A percentile compares a stretch with the other conserved stretches of the same genome.
These are phyloP conservation scores for Mamestra configurata DNA, from an alignment of 1,140 invertebrate genomes.

Conservation along the genomic window DNA sequence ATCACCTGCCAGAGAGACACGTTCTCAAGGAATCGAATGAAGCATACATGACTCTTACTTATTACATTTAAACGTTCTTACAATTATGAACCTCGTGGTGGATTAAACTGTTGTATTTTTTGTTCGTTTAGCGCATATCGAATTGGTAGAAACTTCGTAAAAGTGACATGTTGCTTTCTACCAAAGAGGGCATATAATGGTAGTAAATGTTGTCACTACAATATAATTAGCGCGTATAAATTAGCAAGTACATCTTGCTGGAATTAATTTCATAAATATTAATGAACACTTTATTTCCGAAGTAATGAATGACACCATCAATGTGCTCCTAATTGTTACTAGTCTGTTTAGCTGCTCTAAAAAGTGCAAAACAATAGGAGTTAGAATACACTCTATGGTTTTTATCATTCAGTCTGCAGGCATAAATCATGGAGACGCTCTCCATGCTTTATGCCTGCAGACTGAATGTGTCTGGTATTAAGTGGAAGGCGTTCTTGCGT, in stretches of 20 bases:
- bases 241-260: background rate
- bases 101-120: constrained; percentile 14
- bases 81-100: background rate
- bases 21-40: constrained; percentile 10
- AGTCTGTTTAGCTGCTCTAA: background rate
- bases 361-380: background rate
- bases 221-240: background rate
- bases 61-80: constrained; percentile 3
- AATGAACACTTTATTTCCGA: background rate
- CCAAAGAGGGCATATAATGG: background rate
- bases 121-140: background rate
- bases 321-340: background rate
- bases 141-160: background rate
- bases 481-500: constrained; percentile 17
- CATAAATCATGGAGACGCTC: constrained; percentile 1
- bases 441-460: too few relatives aligned
- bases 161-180: constrained; percentile 14
- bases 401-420: background rate
- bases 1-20: constrained; percentile 35
- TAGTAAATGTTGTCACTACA: background rate
- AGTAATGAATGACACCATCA: background rate
- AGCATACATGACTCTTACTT: constrained; percentile 9
- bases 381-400: background rate
- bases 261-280: background rate
- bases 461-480: too few relatives aligned